Evolutionary conservation across 2,113 vertebrate genomes (phyloP).

Genomic region (Dryoscopus gambensis): DNA sequence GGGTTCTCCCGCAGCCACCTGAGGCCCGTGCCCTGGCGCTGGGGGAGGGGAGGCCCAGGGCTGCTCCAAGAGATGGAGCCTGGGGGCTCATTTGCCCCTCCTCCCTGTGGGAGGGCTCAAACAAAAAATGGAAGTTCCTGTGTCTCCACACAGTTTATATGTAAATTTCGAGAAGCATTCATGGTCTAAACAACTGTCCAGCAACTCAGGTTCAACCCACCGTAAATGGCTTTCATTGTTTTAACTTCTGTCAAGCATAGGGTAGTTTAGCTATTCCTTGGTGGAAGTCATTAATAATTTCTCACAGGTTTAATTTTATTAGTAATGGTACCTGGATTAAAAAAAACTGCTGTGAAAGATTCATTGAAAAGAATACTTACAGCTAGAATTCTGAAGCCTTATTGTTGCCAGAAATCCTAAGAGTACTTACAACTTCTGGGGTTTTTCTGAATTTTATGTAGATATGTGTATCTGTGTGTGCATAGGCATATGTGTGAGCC

Average conservation of each 20-base stretch:
- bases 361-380: background rate
- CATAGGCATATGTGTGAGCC: background rate
- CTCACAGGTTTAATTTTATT: background rate
- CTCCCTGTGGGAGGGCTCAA: no score
- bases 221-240: background rate
- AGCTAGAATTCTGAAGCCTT: background rate
- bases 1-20: no score
- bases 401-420: background rate
- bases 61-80: no score
- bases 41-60: no score
- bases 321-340: background rate
- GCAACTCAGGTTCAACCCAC: no score
- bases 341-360: background rate
- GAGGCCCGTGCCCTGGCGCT: no score
- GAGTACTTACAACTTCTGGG: background rate
- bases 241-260: background rate
- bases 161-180: no score
- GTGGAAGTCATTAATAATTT: background rate
- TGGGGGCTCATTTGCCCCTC: no score
- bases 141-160: no score
- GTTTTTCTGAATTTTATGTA: background rate
- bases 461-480: accelerated
- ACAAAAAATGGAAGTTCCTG: no score
- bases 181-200: no score
- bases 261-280: background rate